Conservation (phyloP, 2,113 vertebrate species). For the Sceloporus undulatus region DNA sequence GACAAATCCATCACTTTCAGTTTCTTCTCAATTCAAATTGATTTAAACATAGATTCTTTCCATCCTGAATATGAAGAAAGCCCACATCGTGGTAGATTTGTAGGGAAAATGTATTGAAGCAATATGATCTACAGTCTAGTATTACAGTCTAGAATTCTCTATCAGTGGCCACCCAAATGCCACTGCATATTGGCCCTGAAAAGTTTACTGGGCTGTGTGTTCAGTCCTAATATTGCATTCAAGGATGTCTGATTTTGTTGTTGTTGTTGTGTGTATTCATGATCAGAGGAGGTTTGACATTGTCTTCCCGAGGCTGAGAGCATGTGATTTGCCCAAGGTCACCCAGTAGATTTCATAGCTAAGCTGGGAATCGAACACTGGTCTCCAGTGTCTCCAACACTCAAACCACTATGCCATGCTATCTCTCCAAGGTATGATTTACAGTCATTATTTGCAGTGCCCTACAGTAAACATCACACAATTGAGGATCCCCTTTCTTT, state of each 20-base stretch:
- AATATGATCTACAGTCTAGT: not conserved
- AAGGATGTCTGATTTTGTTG: not conserved
- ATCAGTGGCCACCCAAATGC: not conserved
- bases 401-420: too few species aligned
- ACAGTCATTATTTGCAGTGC: not conserved
- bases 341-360: too few species aligned
- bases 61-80: not conserved
- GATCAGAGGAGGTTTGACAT: too few species aligned
- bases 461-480: not conserved
- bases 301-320: too few species aligned
- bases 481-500: not conserved
- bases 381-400: too few species aligned
- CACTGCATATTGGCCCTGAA: not conserved
- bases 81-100: not conserved
- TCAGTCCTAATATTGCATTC: not conserved
- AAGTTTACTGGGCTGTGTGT: not conserved
- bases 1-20: not conserved
- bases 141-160: not conserved
- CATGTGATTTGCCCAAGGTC: too few species aligned
- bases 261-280: too few species aligned
- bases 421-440: too few species aligned
- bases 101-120: not conserved
- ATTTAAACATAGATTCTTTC: too few species aligned
- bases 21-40: not conserved
- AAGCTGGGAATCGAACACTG: too few species aligned